These are phyloP conservation scores for Spermophilus dauricus DNA, from an alignment of 2,113 vertebrate genomes.

Conservation along the genomic window DNA sequence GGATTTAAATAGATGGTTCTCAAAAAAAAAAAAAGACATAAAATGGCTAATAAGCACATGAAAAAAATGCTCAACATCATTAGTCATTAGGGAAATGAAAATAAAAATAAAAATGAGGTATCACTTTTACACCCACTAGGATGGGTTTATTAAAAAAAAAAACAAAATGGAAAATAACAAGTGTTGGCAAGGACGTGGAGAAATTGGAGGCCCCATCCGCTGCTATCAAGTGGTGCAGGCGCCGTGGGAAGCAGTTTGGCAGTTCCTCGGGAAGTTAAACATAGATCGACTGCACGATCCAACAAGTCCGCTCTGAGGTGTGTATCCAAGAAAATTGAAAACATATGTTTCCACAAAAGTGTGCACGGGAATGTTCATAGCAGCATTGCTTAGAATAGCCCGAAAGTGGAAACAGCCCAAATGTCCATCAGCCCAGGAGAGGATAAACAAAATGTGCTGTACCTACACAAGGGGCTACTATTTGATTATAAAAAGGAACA, in stretches of 20 bases:
- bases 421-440: neutral
- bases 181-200: neutral
- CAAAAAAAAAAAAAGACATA: neutral
- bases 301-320: neutral
- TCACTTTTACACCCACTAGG: neutral
- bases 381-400: neutral
- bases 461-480: neutral
- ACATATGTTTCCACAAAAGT: constrained; percentile 1
- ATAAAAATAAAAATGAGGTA: neutral
- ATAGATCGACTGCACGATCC: neutral
- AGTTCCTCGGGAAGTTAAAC: constrained; percentile 14
- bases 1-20: neutral
- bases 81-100: constrained; percentile 23
- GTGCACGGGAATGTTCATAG: neutral
- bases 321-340: constrained; percentile 44
- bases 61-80: neutral
- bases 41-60: neutral
- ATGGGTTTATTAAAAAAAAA: neutral
- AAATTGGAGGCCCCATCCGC: neutral
- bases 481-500: neutral
- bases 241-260: neutral
- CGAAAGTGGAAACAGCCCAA: neutral
- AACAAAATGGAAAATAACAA: neutral
- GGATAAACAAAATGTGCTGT: neutral
- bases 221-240: neutral